These are phyloP conservation scores for Galagoides demidoff DNA, from an alignment of 2,797 vertebrate species.

Conservation along the genomic window DNA sequence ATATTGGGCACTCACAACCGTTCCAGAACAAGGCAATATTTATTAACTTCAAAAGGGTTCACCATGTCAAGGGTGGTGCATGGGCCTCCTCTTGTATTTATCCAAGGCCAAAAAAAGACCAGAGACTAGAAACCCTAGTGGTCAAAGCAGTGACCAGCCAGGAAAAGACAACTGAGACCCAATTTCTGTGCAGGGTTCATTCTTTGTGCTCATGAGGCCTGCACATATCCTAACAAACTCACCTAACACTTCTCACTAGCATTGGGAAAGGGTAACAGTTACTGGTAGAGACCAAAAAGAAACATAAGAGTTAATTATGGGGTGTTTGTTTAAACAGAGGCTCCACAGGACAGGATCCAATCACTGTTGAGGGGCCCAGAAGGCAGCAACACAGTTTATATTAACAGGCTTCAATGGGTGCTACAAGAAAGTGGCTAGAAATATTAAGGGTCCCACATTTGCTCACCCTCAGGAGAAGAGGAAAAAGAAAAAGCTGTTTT, in stretches of 20 bases:
- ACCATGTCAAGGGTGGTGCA: background rate
- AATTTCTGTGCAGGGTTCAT: background rate
- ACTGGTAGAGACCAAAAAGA: slow-evolving; percentile 14
- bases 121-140: background rate
- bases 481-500: background rate
- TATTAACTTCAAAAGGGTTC: background rate
- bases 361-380: background rate
- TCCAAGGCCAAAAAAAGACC: slow-evolving; percentile 21
- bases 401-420: background rate
- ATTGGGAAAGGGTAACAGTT: slow-evolving; percentile 22
- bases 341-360: background rate
- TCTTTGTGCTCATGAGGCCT: background rate
- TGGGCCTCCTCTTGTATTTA: slow-evolving; percentile 1
- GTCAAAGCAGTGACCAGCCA: background rate
- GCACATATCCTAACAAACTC: background rate
- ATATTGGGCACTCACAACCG: background rate
- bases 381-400: slow-evolving; percentile 15
- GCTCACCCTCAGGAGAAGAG: slow-evolving; percentile 16
- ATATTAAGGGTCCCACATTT: background rate
- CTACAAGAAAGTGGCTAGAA: slow-evolving; percentile 50
- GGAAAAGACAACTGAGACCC: background rate
- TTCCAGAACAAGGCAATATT: background rate
- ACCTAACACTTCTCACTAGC: background rate
- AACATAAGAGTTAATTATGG: background rate
- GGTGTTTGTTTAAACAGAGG: slow-evolving; percentile 24